Evolutionary conservation across 2,113 vertebrate species (phyloP).

Genomic region (Centrocercus urophasianus): DNA sequence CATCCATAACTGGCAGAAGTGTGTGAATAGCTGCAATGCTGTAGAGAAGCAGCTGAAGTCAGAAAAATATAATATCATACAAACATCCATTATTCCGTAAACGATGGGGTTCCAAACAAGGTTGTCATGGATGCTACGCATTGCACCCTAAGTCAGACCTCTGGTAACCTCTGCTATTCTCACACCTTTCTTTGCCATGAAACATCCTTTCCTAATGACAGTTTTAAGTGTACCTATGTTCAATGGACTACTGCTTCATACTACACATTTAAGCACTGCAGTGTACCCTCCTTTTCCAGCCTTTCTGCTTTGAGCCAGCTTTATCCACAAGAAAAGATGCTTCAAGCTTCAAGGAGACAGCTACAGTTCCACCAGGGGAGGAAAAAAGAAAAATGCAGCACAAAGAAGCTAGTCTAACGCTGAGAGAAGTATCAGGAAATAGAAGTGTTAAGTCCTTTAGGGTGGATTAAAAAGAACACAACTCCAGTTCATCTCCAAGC

Average conservation of each 20-base stretch:
- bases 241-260: background rate
- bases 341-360: slow-evolving; percentile 55
- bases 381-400: background rate
- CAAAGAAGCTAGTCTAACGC: slow-evolving; percentile 56
- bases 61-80: background rate
- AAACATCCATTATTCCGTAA: background rate
- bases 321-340: slow-evolving; percentile 52
- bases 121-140: background rate
- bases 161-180: background rate
- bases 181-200: background rate
- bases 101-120: background rate
- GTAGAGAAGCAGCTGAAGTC: background rate
- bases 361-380: background rate
- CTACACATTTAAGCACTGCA: background rate
- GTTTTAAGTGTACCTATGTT: background rate
- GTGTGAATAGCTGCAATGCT: background rate
- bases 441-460: slow-evolving; percentile 76
- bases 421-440: slow-evolving; percentile 71
- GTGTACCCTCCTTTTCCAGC: slow-evolving; percentile 31
- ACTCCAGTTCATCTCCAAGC: slow-evolving; percentile 49
- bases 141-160: background rate
- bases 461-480: background rate
- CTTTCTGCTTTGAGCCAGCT: slow-evolving; percentile 37
- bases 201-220: background rate
- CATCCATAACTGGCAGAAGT: background rate